Evolutionary conservation across 2,113 vertebrate species (phyloP).

Genomic region (Crotophaga sulcirostris): DNA sequence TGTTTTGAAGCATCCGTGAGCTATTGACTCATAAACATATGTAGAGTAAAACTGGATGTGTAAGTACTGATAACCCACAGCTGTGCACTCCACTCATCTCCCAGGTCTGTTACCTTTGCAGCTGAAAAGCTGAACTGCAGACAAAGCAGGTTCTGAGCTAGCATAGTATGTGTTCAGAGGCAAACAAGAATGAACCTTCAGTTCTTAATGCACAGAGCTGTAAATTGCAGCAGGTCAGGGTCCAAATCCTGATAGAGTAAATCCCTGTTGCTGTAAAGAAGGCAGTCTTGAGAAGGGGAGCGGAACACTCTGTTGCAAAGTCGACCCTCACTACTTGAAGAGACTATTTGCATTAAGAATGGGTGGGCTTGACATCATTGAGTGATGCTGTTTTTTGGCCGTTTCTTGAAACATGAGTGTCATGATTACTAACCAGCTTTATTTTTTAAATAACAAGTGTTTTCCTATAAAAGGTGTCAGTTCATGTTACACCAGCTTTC

Average conservation of each 20-base stretch:
- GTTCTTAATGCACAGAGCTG: neutral
- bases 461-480: constrained; percentile 77
- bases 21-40: neutral
- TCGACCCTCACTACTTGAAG: neutral
- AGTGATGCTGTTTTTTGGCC: neutral
- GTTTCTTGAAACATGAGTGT: neutral
- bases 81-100: neutral
- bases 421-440: neutral
- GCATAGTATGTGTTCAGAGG: neutral
- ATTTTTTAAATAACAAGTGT: constrained; percentile 33
- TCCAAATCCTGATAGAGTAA: neutral
- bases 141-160: neutral
- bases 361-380: neutral
- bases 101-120: neutral
- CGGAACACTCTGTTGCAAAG: neutral
- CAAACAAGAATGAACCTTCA: neutral
- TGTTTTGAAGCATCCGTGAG: neutral
- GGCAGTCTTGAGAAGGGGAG: neutral
- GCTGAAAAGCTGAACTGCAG: neutral
- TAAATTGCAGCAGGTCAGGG: neutral
- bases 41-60: neutral
- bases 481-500: constrained; percentile 89
- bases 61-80: neutral
- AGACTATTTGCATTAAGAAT: neutral
- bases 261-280: neutral